Percentiles rank a stretch among this genome's conserved stretches.
These are phyloP conservation scores for Chaenodraco wilsoni DNA, from an alignment of 2,797 vertebrate species.

Conservation along the genomic window DNA sequence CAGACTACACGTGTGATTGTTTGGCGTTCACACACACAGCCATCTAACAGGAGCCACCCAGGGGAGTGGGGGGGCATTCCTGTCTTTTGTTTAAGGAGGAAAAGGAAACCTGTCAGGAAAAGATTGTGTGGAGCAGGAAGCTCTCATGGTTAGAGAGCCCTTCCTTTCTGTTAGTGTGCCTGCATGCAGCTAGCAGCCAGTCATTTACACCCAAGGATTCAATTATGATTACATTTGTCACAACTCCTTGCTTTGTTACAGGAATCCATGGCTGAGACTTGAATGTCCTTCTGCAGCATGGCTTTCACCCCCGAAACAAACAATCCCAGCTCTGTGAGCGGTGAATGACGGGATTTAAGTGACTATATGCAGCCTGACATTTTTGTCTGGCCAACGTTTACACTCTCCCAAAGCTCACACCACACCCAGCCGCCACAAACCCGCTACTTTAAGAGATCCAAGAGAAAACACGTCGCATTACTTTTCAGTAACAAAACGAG, in stretches of 20 bases:
- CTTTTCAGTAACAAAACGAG: slow-evolving; percentile 50
- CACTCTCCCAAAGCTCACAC: slow-evolving; percentile 76
- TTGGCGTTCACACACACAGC: slow-evolving; percentile 70
- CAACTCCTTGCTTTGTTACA: slow-evolving; percentile 44
- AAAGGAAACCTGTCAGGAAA: slow-evolving; percentile 99
- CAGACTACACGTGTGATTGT: slow-evolving; percentile 74
- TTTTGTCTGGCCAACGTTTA: slow-evolving; percentile 71
- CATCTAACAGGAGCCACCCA: slow-evolving; percentile 65
- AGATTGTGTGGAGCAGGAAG: slow-evolving; percentile 95
- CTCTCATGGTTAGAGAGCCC: slow-evolving; percentile 91
- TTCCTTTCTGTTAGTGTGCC: slow-evolving; percentile 83
- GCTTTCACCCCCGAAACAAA: slow-evolving; percentile 25
- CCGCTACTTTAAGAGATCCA: slow-evolving; percentile 69
- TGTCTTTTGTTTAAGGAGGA: slow-evolving; percentile 94
- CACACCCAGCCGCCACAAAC: slow-evolving; percentile 83
- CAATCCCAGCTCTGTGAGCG: slow-evolving; percentile 36
- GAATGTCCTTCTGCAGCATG: slow-evolving; percentile 22
- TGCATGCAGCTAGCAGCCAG: slow-evolving; percentile 88
- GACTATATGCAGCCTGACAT: slow-evolving; percentile 68
- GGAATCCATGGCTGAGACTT: slow-evolving; percentile 27
- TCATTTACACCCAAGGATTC: slow-evolving; percentile 77
- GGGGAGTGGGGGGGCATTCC: slow-evolving; percentile 76
- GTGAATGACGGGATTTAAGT: slow-evolving; percentile 67
- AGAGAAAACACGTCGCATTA: slow-evolving; percentile 55
- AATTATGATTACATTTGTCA: slow-evolving; percentile 62